phyloP scores from a whole-genome alignment of 2,888 invertebrate genomes.

The Philereme vetulata region DNA sequence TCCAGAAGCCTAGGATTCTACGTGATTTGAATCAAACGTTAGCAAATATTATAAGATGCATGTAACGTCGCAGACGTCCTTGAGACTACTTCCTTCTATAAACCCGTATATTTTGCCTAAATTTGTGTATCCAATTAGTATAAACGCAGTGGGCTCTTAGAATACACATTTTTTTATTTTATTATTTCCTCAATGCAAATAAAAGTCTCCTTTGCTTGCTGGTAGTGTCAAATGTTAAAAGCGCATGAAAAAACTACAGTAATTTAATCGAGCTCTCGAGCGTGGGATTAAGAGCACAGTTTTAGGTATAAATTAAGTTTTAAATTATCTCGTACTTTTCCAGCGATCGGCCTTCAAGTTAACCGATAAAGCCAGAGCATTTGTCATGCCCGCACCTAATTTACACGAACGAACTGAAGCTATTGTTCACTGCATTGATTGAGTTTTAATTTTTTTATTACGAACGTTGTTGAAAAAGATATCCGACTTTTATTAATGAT shows the following conservation, averaged over 20 bases:
- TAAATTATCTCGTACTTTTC: constrained; percentile 73
- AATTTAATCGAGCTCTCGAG: constrained; percentile 71
- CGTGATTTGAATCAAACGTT: constrained; percentile 50
- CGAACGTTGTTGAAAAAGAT: too few species aligned
- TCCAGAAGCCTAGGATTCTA: constrained; percentile 41
- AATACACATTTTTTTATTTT: too few species aligned
- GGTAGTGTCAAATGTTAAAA: too few species aligned
- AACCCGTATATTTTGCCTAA: constrained; percentile 40
- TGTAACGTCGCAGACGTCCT: constrained; percentile 54
- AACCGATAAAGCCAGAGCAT: constrained; percentile 60
- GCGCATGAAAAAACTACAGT: constrained; percentile 55
- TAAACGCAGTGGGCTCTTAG: not conserved
- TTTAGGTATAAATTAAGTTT: constrained; percentile 73
- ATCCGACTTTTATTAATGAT: too few species aligned
- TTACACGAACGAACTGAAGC: not conserved
- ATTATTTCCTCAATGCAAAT: too few species aligned
- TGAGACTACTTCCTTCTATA: constrained; percentile 48
- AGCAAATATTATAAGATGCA: constrained; percentile 48
- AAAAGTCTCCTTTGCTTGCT: too few species aligned
- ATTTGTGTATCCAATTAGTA: constrained; percentile 23
- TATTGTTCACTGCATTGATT: not conserved
- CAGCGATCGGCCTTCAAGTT: constrained; percentile 67
- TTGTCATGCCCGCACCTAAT: constrained; percentile 46
- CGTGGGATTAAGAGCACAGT: constrained; percentile 71
- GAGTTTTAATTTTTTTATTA: too few species aligned